Conservation (phyloP, 2,797 vertebrate species). For the Myoxocephalus aenaeus region DNA sequence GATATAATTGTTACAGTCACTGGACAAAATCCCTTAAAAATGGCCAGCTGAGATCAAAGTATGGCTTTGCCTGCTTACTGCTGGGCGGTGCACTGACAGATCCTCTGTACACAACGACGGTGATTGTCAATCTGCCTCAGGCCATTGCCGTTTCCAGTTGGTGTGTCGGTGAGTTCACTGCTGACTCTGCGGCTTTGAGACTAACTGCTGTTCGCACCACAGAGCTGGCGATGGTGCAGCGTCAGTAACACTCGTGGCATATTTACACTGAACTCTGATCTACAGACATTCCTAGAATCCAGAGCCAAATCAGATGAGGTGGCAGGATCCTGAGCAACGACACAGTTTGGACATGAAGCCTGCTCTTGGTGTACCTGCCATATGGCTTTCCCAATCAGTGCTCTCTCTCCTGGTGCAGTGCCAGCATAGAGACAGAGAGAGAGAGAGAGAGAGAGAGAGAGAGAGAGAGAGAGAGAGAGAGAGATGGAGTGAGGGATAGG, state of each 20-base stretch:
- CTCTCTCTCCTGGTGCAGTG: conserved; percentile 59
- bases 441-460: neutral
- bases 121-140: conserved; percentile 39
- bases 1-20: neutral
- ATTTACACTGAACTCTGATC: conserved; percentile 43
- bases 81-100: conserved; percentile 7
- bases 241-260: conserved; percentile 35
- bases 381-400: conserved; percentile 77
- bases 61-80: conserved; percentile 4
- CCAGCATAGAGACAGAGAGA: conserved; percentile 22
- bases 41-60: conserved; percentile 19
- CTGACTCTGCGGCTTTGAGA: conserved; percentile 39
- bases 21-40: neutral
- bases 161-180: conserved; percentile 33
- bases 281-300: conserved; percentile 31
- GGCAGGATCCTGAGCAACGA: conserved; percentile 62
- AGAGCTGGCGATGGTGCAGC: conserved; percentile 33
- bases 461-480: neutral
- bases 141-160: conserved; percentile 36
- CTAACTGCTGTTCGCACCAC: conserved; percentile 32
- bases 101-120: conserved; percentile 12
- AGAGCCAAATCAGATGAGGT: conserved; percentile 60
- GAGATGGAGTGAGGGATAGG: neutral
- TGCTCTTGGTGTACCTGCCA: conserved; percentile 76
- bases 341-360: conserved; percentile 62